Conservation (phyloP, 2,797 vertebrate genomes). For the Novumbra hubbsi region DNA sequence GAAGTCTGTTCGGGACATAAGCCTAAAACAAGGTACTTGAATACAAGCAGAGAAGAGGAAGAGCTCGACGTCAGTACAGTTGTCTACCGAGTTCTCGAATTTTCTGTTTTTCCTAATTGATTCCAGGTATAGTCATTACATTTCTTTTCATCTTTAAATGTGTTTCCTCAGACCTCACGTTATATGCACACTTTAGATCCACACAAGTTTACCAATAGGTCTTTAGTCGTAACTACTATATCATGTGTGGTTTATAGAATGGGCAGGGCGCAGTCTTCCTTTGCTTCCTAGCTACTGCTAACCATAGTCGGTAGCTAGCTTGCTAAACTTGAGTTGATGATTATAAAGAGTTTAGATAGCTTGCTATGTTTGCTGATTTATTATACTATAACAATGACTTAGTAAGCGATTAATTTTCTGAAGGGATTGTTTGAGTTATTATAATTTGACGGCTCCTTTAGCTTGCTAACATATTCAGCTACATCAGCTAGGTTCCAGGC, state of each 20-base stretch:
- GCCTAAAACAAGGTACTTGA: neutral
- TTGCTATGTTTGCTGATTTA: neutral
- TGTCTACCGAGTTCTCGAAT: conserved; percentile 8
- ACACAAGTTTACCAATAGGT: too few species aligned
- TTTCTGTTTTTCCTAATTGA: neutral
- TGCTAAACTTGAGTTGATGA: neutral
- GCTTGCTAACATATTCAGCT: neutral
- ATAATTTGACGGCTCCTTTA: neutral
- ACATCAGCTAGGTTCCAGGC: neutral
- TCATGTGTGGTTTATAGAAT: neutral
- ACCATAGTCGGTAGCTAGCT: neutral
- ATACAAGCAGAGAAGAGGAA: neutral
- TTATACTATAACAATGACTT: neutral
- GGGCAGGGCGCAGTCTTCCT: neutral
- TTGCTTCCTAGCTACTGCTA: neutral
- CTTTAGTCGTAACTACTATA: too few species aligned
- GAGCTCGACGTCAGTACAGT: neutral
- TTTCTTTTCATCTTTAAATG: neutral
- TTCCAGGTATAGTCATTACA: conserved; percentile 8
- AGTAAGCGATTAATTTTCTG: neutral
- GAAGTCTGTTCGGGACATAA: neutral
- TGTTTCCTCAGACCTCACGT: neutral
- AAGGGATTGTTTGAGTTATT: neutral
- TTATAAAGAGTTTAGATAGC: neutral
- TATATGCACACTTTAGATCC: neutral